Evolutionary conservation across 1,140 invertebrate species (phyloP), one percentile per base, ranked within the genome.

Genomic region (Diabrotica undecimpunctata): DNA sequence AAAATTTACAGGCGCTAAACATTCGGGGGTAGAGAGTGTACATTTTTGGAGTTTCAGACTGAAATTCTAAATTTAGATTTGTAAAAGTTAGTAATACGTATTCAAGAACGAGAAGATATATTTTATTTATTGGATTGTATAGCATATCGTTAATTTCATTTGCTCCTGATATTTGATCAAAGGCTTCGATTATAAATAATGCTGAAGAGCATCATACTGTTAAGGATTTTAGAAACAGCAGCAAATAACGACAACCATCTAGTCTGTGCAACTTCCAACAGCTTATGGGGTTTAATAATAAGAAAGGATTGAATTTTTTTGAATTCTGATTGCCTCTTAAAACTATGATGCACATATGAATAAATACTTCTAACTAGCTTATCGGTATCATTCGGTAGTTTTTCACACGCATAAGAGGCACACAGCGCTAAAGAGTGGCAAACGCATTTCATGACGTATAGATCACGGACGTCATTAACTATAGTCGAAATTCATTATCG

Each of bases 141-240:
- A n/a, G 12, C 36, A 25, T 56, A 38, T 5, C 36, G 12, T 37
- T n/a, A 5, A 59, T 38, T 59, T 11, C 5, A 38, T 38, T n/a
- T 11, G 57, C 35, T 59, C 9, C 41, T 35, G 52, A 51, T 51
- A 39, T 61, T 6, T 52, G 8, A 11, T 52, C 37, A 6, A 54
- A 54, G 36, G 54, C 51, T 37, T 14, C 51, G 38, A 9, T 38
- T 62, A 54, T 8, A 62, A 62, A 38, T 38, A 62, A 6, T 54
- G 12, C 12, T 54, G 54, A 60, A 79, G 57, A 50, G 75, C 67
- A 61, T 73, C 64, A 60, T 72, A 69, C 66, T 79, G 79, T 68
- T 79, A 56, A 80, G 64, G 62, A 81, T 58, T 58, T 77, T 70
- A 50, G 73, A 70, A 8, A 80, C 74, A n/a, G 76, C 77, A 54